Conservation (phyloP, 2,113 vertebrate genomes). For the Callospermophilus lateralis region DNA sequence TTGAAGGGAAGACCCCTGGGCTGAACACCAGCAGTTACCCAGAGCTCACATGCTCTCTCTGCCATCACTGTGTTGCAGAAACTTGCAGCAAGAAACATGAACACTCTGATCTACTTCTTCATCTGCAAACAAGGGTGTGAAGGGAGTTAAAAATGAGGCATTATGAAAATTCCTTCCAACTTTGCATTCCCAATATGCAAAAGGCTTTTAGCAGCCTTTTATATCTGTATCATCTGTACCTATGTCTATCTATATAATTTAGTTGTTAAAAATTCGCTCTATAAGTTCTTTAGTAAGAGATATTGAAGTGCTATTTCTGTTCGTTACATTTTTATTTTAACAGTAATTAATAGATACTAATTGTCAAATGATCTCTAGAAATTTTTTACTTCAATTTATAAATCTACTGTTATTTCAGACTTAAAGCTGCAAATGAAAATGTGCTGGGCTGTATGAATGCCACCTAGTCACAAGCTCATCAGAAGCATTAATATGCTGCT, state of each 20-base stretch:
- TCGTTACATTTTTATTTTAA: slow-evolving; percentile 45
- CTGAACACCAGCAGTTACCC: background rate
- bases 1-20: background rate
- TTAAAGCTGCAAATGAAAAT: slow-evolving; percentile 45
- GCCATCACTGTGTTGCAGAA: background rate
- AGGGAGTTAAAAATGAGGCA: background rate
- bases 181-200: background rate
- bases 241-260: background rate
- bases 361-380: background rate
- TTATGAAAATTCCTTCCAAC: background rate
- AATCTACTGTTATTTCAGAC: slow-evolving; percentile 25
- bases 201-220: background rate
- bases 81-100: background rate
- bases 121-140: background rate
- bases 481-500: background rate
- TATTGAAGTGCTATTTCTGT: slow-evolving; percentile 1
- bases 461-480: slow-evolving; percentile 40
- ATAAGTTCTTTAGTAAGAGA: background rate
- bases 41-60: background rate
- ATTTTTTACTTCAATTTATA: background rate
- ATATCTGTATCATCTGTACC: background rate
- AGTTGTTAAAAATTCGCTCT: background rate
- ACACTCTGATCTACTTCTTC: background rate
- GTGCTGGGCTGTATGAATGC: background rate
- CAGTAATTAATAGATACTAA: slow-evolving; percentile 1